phyloP scores from a whole-genome alignment of 2,888 invertebrate genomes.

The Drosophila rubida region DNA sequence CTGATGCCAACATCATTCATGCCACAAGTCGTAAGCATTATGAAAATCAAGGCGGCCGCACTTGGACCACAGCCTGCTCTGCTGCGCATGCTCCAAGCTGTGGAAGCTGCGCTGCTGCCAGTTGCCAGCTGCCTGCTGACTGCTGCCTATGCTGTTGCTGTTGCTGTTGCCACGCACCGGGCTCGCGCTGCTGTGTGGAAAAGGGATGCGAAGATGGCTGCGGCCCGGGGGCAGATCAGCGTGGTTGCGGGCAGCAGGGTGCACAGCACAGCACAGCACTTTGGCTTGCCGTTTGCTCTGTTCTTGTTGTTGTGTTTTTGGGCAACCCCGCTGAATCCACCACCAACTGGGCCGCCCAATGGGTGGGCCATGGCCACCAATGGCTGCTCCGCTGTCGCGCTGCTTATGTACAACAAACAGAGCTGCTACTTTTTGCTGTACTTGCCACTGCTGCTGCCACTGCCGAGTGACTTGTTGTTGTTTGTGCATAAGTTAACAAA shows the following conservation, averaged over 20 bases:
- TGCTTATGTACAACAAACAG: slow-evolving; percentile 64
- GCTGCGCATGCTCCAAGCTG: slow-evolving; percentile 76
- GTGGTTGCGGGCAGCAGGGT: neutral
- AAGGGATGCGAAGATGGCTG: slow-evolving; percentile 32
- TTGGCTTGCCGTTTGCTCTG: slow-evolving; percentile 30
- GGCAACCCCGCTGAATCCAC: slow-evolving; percentile 52
- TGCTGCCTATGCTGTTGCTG: neutral
- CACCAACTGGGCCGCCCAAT: slow-evolving; percentile 63
- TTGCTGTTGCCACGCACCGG: slow-evolving; percentile 11
- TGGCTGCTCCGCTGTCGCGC: slow-evolving; percentile 62
- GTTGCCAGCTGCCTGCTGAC: no score
- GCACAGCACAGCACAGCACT: slow-evolving; percentile 32
- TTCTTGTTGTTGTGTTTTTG: slow-evolving; percentile 44
- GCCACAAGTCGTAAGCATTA: slow-evolving; percentile 77
- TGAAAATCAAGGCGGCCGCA: slow-evolving; percentile 67
- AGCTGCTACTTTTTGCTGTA: slow-evolving; percentile 16
- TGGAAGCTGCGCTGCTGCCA: slow-evolving; percentile 48
- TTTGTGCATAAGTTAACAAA: slow-evolving; percentile 20
- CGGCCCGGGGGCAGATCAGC: slow-evolving; percentile 14
- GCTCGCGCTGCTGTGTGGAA: slow-evolving; percentile 29
- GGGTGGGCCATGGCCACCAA: slow-evolving; percentile 73
- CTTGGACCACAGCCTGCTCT: slow-evolving; percentile 32
- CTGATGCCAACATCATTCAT: slow-evolving; percentile 81
- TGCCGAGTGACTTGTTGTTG: slow-evolving; percentile 18
- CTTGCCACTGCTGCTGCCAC: slow-evolving; percentile 34